phyloP scores from a whole-genome alignment of 1,140 invertebrate species.

The Euwallacea similis region DNA sequence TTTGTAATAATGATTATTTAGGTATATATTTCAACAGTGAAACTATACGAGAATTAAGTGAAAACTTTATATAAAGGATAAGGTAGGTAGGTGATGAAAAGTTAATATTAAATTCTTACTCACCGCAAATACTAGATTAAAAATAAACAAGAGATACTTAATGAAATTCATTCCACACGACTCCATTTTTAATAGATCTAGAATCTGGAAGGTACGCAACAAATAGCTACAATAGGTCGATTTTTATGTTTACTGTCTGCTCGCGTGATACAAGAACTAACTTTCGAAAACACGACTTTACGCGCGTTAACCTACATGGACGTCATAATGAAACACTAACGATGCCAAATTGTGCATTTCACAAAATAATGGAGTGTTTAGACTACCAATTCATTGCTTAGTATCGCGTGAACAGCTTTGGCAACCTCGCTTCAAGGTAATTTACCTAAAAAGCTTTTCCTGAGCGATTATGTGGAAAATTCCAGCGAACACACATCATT shows the following conservation, averaged over 20 bases:
- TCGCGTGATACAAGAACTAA: conserved; percentile 19
- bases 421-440: conserved; percentile 7
- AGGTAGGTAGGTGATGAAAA: no score
- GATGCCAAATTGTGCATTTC: no score
- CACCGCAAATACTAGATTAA: conserved; percentile 76
- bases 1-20: no score
- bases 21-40: no score
- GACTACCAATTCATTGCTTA: no score
- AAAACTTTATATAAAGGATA: no score
- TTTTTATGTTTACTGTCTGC: conserved; percentile 10
- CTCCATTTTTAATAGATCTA: conserved; percentile 53
- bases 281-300: conserved; percentile 22
- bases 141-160: conserved; percentile 72
- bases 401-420: not conserved
- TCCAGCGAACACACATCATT: conserved; percentile 27
- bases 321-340: not conserved
- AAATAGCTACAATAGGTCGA: conserved; percentile 2
- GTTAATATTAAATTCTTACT: conserved; percentile 47
- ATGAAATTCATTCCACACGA: conserved; percentile 66
- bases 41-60: no score
- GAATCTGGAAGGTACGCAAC: not conserved
- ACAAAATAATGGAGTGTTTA: no score
- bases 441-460: conserved; percentile 8
- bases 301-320: not conserved
- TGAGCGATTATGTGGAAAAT: conserved; percentile 15